Conservation (phyloP, 2,797 vertebrate genomes). For the Cossypha heuglini region DNA sequence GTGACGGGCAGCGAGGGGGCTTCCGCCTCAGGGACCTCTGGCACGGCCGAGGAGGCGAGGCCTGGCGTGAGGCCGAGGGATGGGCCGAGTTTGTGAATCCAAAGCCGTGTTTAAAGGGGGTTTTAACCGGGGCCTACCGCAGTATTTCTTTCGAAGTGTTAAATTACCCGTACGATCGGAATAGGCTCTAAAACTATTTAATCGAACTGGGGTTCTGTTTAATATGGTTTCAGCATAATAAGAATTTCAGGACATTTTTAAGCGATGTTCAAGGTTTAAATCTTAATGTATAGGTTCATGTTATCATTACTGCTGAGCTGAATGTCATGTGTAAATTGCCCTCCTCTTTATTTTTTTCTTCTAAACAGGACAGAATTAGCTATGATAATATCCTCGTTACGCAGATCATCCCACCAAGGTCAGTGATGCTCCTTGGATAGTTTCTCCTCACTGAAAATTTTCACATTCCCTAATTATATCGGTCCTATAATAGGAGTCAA, state of each 20-base stretch:
- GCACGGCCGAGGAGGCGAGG: no score
- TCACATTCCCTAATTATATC: neutral
- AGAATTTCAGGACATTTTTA: neutral
- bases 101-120: neutral
- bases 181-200: neutral
- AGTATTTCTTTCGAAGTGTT: neutral
- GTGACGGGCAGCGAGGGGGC: neutral
- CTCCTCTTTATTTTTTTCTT: neutral
- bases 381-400: neutral
- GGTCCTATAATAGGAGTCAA: neutral
- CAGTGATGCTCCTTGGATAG: neutral
- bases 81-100: neutral
- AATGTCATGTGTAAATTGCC: neutral
- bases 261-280: neutral
- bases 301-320: neutral
- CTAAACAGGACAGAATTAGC: neutral
- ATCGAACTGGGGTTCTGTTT: neutral
- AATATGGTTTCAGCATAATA: neutral
- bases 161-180: neutral
- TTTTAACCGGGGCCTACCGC: neutral
- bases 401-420: neutral
- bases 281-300: rapidly evolving
- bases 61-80: neutral
- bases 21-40: neutral
- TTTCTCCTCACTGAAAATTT: neutral